Evolutionary conservation across 2,888 invertebrate species (phyloP).

Genomic region (Itoplectis maculator): DNA sequence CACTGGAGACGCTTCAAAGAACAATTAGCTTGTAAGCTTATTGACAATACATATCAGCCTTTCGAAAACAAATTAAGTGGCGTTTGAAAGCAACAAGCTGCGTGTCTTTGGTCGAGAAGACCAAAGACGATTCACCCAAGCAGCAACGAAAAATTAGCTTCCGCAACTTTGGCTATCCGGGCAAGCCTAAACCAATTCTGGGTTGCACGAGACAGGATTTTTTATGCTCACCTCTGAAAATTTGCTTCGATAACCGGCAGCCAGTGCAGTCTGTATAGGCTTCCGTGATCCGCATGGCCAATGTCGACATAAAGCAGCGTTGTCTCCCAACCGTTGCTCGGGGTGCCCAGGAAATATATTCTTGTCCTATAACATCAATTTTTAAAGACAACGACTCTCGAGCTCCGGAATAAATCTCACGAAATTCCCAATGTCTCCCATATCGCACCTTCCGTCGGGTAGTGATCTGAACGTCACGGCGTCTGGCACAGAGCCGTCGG

Average conservation of each 20-base stretch:
- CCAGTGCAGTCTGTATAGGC: conserved; percentile 89
- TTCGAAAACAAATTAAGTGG: background rate
- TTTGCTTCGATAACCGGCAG: conserved; percentile 93
- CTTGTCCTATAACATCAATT: conserved; percentile 86
- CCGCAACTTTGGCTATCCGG: background rate
- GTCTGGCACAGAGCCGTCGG: conserved; percentile 91
- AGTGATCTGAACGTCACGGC: conserved; percentile 92
- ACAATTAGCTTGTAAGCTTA: conserved; percentile 49
- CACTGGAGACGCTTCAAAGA: conserved; percentile 83
- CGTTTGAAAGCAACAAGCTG: background rate
- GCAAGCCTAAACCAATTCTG: background rate
- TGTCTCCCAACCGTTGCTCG: conserved; percentile 95
- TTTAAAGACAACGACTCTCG: background rate
- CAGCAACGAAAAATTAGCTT: background rate
- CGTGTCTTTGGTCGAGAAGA: background rate
- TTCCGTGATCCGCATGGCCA: conserved; percentile 87
- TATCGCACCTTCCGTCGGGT: conserved; percentile 87
- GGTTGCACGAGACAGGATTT: background rate
- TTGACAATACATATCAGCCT: conserved; percentile 43
- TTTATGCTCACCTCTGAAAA: conserved; percentile 84
- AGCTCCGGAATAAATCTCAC: background rate
- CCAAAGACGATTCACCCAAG: too few species aligned
- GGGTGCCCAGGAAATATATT: conserved; percentile 95
- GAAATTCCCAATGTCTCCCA: background rate
- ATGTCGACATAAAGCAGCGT: conserved; percentile 95